Evolutionary conservation across 2,888 invertebrate genomes (phyloP).

Genomic region (Cyclophora albipunctata): DNA sequence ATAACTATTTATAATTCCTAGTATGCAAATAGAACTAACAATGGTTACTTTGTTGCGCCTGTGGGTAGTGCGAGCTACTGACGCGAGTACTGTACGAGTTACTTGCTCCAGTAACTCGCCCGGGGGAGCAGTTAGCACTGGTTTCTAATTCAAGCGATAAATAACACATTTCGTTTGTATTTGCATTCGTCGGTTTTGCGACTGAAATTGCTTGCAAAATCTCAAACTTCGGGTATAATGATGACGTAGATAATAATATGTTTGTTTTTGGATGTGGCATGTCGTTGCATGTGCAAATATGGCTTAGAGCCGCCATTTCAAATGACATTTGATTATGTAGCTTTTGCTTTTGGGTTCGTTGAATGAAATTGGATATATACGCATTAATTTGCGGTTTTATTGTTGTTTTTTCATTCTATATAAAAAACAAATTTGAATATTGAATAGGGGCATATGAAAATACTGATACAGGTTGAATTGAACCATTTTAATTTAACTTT

Average conservation of each 20-base stretch:
- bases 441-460: too few species aligned
- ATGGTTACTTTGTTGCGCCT: neutral
- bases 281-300: too few species aligned
- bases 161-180: conserved; percentile 65
- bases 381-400: too few species aligned
- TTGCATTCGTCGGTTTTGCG: conserved; percentile 58
- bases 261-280: conserved; percentile 33
- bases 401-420: too few species aligned
- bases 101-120: conserved; percentile 7
- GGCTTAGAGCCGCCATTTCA: too few species aligned
- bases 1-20: too few species aligned
- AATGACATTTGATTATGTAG: too few species aligned
- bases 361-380: too few species aligned
- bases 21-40: neutral
- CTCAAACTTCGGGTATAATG: conserved; percentile 39
- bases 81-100: conserved; percentile 1
- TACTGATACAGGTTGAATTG: too few species aligned
- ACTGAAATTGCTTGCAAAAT: conserved; percentile 68
- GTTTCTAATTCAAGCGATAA: conserved; percentile 61
- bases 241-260: conserved; percentile 22
- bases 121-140: conserved; percentile 37
- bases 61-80: neutral
- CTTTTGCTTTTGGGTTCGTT: too few species aligned
- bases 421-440: too few species aligned
- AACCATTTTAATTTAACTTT: too few species aligned